Conservation (phyloP, 2,797 vertebrate species). For the Spinibarbus caldwelli region DNA sequence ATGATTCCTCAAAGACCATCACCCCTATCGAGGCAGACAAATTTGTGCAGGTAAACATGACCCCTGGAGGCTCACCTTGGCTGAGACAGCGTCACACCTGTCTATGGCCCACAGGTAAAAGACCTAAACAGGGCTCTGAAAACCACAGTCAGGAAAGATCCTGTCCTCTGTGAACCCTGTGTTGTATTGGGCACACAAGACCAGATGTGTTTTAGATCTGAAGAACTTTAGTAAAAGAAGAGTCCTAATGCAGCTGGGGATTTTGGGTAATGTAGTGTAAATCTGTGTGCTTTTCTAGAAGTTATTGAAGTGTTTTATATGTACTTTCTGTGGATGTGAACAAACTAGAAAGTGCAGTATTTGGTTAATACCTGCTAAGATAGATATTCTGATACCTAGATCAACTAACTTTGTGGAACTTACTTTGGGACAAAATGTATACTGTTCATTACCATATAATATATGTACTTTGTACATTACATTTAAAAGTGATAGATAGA, state of each 20-base stretch:
- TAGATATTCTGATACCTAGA: too few relatives aligned
- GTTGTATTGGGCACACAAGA: neutral
- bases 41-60: constrained; percentile 57
- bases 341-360: neutral
- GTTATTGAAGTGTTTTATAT: too few relatives aligned
- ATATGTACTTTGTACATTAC: too few relatives aligned
- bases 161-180: constrained; percentile 39
- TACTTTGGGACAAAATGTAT: too few relatives aligned
- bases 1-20: constrained; percentile 62
- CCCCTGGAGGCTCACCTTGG: constrained; percentile 60
- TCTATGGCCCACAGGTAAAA: constrained; percentile 70
- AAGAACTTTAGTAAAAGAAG: constrained; percentile 16
- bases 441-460: too few relatives aligned
- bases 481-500: too few relatives aligned
- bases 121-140: constrained; percentile 43
- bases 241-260: constrained; percentile 29
- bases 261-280: constrained; percentile 3
- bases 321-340: neutral
- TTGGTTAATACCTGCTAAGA: too few relatives aligned
- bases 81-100: constrained; percentile 73
- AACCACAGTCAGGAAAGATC: constrained; percentile 14
- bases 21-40: constrained; percentile 69
- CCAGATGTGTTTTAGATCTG: constrained; percentile 36
- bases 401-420: too few relatives aligned
- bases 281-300: neutral